phyloP scores from a whole-genome alignment of 2,888 invertebrate species.

The Polymixis lichenea region DNA sequence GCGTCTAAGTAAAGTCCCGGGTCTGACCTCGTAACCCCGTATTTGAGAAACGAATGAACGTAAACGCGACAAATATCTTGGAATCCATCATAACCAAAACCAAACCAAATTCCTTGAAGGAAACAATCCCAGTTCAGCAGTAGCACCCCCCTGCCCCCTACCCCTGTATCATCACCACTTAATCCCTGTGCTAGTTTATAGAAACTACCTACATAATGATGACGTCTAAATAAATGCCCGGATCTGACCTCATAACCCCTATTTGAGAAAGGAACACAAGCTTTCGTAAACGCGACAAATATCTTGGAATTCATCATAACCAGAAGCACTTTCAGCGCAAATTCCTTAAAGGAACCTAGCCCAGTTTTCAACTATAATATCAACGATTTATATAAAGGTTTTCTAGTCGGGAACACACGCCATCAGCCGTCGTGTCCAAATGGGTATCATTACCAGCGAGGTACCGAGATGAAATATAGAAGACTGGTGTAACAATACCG shows the following conservation, averaged over 20 bases:
- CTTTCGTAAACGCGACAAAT: constrained; percentile 17
- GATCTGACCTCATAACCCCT: not conserved
- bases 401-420: constrained; percentile 60
- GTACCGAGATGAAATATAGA: constrained; percentile 71
- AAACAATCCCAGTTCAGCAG: constrained; percentile 49
- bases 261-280: not conserved
- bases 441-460: constrained; percentile 69
- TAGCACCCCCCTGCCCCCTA: no score
- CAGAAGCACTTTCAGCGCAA: constrained; percentile 33
- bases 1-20: not conserved
- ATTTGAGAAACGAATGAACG: not conserved
- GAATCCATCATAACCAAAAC: constrained; percentile 36
- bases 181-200: no score
- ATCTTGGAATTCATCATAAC: constrained; percentile 30
- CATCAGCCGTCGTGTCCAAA: constrained; percentile 66
- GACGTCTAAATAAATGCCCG: not conserved
- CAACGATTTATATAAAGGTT: constrained; percentile 63
- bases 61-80: constrained; percentile 17
- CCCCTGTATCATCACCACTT: not conserved
- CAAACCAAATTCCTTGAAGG: constrained; percentile 49
- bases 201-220: not conserved
- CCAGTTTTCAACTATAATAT: constrained; percentile 61
- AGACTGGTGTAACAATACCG: constrained; percentile 70
- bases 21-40: not conserved
- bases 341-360: constrained; percentile 54